Evolutionary conservation across 2,797 vertebrate species (phyloP).

Genomic region (Chanos chanos): DNA sequence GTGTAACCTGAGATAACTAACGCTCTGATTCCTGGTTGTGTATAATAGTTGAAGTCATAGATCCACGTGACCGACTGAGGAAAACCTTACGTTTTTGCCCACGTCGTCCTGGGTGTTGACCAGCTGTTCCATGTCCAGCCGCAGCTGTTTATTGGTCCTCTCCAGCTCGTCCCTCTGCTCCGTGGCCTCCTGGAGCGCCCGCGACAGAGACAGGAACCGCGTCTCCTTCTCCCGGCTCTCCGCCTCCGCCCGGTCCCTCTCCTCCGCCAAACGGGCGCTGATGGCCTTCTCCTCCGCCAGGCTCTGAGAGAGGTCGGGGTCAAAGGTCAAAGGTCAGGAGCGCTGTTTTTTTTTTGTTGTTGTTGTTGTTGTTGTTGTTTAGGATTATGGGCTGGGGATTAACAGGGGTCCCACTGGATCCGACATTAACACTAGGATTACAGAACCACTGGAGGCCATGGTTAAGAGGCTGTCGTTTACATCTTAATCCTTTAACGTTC

Average conservation of each 20-base stretch:
- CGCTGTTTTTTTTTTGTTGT: neutral
- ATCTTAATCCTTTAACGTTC: too few relatives aligned
- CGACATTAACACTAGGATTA: too few relatives aligned
- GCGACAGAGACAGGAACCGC: slow-evolving; percentile 72
- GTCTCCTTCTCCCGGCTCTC: slow-evolving; percentile 89
- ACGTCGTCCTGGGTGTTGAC: slow-evolving; percentile 91
- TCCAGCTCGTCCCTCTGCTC: slow-evolving; percentile 84
- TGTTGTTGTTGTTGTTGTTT: too few relatives aligned
- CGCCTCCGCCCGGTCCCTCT: slow-evolving; percentile 83
- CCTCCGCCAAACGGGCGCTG: slow-evolving; percentile 79
- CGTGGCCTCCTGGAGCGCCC: slow-evolving; percentile 80
- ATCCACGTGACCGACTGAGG: too few relatives aligned
- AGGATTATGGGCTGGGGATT: too few relatives aligned
- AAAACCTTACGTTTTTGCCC: slow-evolving; percentile 80
- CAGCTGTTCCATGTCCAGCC: slow-evolving; percentile 85
- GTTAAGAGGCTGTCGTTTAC: too few relatives aligned
- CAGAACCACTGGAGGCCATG: too few relatives aligned
- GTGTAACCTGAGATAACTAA: too few relatives aligned
- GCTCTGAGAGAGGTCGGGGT: slow-evolving; percentile 51
- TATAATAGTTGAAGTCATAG: too few relatives aligned
- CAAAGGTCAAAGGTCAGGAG: neutral
- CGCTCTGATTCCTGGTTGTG: too few relatives aligned
- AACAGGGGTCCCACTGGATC: too few relatives aligned
- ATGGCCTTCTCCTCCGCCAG: slow-evolving; percentile 88
- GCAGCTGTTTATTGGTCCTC: slow-evolving; percentile 82